Evolutionary conservation across 2,113 vertebrate species (phyloP).

Genomic region (Platycercus adscitus): DNA sequence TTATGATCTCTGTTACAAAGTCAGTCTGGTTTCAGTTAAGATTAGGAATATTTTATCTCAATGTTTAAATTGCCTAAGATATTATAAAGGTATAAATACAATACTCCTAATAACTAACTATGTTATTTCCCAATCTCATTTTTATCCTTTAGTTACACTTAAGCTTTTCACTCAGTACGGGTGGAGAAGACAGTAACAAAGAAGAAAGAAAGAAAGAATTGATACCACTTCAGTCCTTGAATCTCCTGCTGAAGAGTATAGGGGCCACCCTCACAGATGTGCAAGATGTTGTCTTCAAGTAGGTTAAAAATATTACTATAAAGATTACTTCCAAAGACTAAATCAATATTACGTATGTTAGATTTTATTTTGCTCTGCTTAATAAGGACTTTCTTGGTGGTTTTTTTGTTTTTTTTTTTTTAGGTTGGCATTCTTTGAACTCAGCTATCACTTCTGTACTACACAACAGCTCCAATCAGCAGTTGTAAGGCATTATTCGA

Average conservation of each 20-base stretch:
- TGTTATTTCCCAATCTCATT: background rate
- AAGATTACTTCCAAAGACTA: background rate
- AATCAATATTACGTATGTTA: background rate
- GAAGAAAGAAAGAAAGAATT: conserved; percentile 74
- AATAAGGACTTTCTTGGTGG: background rate
- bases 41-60: background rate
- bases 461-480: conserved; percentile 89
- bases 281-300: conserved; percentile 96
- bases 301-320: conserved; percentile 52
- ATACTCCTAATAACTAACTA: background rate
- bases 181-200: conserved; percentile 86
- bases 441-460: conserved; percentile 89
- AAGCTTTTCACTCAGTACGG: conserved; percentile 91
- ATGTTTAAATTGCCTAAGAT: background rate
- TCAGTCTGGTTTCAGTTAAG: background rate
- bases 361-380: background rate
- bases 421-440: conserved; percentile 91
- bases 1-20: background rate
- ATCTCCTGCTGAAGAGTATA: conserved; percentile 93
- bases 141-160: conserved; percentile 84
- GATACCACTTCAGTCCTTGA: conserved; percentile 81
- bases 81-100: background rate
- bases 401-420: background rate
- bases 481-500: conserved; percentile 92
- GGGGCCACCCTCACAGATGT: conserved; percentile 92